Percentiles rank a stretch among this genome's conserved stretches.
Conservation (phyloP, 2,113 vertebrate genomes). For the Cygnus atratus region DNA sequence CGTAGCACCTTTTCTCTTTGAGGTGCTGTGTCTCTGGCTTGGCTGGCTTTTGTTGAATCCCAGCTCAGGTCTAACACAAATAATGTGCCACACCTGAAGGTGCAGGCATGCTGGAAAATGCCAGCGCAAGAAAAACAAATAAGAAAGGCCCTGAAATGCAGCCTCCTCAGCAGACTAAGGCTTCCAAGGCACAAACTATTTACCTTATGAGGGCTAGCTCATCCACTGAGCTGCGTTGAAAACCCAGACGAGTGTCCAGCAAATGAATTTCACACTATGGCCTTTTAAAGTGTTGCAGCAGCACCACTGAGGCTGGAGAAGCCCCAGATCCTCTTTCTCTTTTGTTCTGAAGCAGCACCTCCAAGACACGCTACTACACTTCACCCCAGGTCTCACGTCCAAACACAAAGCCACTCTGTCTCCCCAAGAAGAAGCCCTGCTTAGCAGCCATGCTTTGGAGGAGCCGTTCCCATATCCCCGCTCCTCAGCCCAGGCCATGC, state of each 20-base stretch:
- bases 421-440: not conserved
- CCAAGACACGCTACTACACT: not conserved
- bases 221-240: not conserved
- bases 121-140: not conserved
- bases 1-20: not conserved
- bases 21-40: not conserved
- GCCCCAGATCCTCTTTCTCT: constrained; percentile 7
- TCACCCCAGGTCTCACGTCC: not conserved
- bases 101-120: not conserved
- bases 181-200: not conserved
- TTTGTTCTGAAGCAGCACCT: not conserved
- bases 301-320: not conserved
- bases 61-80: not conserved
- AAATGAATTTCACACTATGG: not conserved
- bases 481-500: not conserved
- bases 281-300: not conserved
- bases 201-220: not conserved
- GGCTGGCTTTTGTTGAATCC: not conserved
- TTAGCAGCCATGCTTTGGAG: not conserved
- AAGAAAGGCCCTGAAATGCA: not conserved
- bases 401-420: not conserved
- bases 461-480: not conserved
- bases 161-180: not conserved
- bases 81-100: not conserved
- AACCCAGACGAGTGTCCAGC: not conserved